phyloP scores from a whole-genome alignment of 2,113 vertebrate genomes.

The Sorex araneus region DNA sequence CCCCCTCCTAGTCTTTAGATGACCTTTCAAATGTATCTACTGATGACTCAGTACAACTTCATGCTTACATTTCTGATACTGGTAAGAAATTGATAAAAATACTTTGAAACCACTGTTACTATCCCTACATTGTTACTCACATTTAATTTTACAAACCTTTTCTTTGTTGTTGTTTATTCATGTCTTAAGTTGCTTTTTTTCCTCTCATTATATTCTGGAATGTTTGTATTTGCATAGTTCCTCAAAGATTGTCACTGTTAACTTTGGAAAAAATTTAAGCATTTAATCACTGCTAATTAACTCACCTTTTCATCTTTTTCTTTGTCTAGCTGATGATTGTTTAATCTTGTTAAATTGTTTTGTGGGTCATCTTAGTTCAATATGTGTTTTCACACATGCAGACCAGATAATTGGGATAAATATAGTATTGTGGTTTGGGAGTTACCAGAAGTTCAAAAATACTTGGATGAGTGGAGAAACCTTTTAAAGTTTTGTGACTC shows the following conservation, averaged over 20 bases:
- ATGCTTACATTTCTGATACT: conserved; percentile 99
- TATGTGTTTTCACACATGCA: conserved; percentile 45
- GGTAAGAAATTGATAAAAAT: conserved; percentile 88
- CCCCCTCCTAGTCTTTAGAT: conserved; percentile 93
- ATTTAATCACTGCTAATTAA: conserved; percentile 28
- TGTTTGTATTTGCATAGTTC: conserved; percentile 11
- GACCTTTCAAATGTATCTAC: conserved; percentile 95
- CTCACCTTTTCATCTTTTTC: conserved; percentile 64
- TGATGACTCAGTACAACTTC: conserved; percentile 94
- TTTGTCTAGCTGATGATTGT: conserved; percentile 48
- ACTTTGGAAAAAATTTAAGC: conserved; percentile 53
- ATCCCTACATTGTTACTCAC: conserved; percentile 34
- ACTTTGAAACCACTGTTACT: conserved; percentile 8
- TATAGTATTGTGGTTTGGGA: background rate
- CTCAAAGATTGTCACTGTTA: conserved; percentile 42
- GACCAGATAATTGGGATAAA: background rate
- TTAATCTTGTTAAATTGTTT: background rate
- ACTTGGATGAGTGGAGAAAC: background rate
- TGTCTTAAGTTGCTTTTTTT: conserved; percentile 37
- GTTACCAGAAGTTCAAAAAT: conserved; percentile 1
- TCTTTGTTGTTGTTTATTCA: background rate
- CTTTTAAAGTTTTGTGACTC: background rate
- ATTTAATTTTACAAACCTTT: conserved; percentile 43
- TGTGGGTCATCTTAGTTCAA: background rate
- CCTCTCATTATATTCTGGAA: conserved; percentile 35